Evolutionary conservation across 2,888 invertebrate genomes (phyloP).

Genomic region (Orchestes rusci): DNA sequence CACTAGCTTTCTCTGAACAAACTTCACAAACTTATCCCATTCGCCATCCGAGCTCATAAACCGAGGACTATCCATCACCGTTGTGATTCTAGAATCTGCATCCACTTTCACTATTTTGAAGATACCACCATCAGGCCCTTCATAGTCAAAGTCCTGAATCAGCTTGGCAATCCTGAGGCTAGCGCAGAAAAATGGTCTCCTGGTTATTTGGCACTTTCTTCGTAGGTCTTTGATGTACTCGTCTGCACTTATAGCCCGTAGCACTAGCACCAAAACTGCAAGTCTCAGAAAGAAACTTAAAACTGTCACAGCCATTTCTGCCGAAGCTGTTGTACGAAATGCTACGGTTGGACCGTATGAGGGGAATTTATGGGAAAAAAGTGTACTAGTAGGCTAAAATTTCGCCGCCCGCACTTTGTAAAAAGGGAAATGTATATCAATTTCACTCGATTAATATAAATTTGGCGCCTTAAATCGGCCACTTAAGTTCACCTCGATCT

Average conservation of each 20-base stretch:
- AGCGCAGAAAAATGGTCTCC: slow-evolving; percentile 32
- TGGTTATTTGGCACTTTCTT: slow-evolving; percentile 30
- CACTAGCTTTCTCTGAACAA: slow-evolving; percentile 33
- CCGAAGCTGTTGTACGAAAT: too few species aligned
- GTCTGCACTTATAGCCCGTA: slow-evolving; percentile 25
- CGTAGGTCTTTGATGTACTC: slow-evolving; percentile 34
- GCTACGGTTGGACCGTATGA: too few species aligned
- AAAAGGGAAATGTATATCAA: too few species aligned
- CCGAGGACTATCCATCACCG: slow-evolving; percentile 16
- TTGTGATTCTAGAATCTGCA: slow-evolving; percentile 12
- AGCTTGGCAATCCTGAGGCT: slow-evolving; percentile 35
- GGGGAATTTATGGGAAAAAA: slow-evolving; percentile 13
- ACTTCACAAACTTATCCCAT: slow-evolving; percentile 35
- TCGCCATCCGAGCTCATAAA: slow-evolving; percentile 30
- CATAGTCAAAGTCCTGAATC: slow-evolving; percentile 29
- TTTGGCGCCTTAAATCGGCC: too few species aligned
- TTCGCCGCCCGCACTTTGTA: too few species aligned
- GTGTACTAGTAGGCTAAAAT: slow-evolving; percentile 20
- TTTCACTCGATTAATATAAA: too few species aligned
- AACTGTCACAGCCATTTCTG: too few species aligned
- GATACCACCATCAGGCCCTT: slow-evolving; percentile 23
- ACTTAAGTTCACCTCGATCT: too few species aligned
- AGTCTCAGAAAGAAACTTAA: slow-evolving; percentile 5
- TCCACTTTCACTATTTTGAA: slow-evolving; percentile 32
- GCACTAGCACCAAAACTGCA: slow-evolving; percentile 6